These are phyloP conservation scores for Cotesia typhae DNA, from an alignment of 1,140 invertebrate genomes.

Conservation along the genomic window DNA sequence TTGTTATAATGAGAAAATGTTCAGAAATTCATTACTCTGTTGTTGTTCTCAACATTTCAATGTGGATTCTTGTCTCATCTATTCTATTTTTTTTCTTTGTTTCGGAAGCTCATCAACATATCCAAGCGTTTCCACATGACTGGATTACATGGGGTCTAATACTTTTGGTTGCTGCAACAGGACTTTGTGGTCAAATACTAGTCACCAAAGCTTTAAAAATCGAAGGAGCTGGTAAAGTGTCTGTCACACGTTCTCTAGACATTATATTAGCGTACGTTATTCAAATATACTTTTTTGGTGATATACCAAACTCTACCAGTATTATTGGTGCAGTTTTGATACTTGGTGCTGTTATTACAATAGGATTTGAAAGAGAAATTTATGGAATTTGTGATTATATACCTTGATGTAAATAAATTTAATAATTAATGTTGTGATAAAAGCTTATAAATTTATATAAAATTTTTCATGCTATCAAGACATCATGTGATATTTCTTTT, in stretches of 20 bases:
- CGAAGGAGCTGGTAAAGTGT: constrained; percentile 67
- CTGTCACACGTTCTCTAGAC: constrained; percentile 66
- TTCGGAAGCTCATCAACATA: constrained; percentile 47
- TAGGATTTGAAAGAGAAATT: constrained; percentile 66
- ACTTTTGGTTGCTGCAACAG: constrained; percentile 54
- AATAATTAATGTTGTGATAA: neutral
- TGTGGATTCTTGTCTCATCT: constrained; percentile 61
- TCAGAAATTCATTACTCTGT: constrained; percentile 66
- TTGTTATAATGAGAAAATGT: constrained; percentile 67
- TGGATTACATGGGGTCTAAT: constrained; percentile 60
- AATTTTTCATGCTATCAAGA: no score
- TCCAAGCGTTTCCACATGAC: constrained; percentile 50
- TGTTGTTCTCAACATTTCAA: constrained; percentile 64
- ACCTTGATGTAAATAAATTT: constrained; percentile 42
- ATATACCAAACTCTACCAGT: constrained; percentile 62
- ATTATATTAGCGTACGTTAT: constrained; percentile 67
- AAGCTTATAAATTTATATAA: no score
- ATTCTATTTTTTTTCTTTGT: constrained; percentile 54
- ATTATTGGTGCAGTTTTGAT: constrained; percentile 62
- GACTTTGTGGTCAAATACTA: constrained; percentile 63
- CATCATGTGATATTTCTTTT: no score
- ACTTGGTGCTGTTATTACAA: constrained; percentile 63
- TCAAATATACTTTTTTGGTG: constrained; percentile 65
- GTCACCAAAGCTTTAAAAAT: constrained; percentile 65
- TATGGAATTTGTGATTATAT: constrained; percentile 62